Conservation (phyloP, 2,797 vertebrate genomes). For the Todus mexicanus region DNA sequence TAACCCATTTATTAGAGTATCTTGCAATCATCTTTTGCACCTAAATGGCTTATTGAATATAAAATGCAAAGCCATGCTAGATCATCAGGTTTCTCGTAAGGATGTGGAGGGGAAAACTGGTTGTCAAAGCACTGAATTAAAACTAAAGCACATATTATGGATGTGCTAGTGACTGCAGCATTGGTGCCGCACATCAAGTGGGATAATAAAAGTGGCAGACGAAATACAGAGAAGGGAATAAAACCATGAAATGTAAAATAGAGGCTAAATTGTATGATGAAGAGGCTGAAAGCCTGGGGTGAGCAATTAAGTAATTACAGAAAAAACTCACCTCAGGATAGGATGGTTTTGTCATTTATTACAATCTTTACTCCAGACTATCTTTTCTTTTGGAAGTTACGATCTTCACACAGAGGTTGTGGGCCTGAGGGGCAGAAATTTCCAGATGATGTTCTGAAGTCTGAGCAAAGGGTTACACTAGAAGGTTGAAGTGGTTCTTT, state of each 20-base stretch:
- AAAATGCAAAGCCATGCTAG: neutral
- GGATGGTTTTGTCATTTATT: neutral
- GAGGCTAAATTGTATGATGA: neutral
- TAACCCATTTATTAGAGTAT: neutral
- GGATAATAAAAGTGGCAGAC: neutral
- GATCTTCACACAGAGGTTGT: neutral
- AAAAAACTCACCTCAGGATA: neutral
- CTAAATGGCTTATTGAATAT: neutral
- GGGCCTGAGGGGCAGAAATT: neutral
- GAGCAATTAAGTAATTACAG: neutral
- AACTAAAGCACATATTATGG: fast-evolving
- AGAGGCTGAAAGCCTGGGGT: neutral
- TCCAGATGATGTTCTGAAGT: neutral
- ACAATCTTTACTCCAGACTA: neutral
- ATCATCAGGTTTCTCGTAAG: fast-evolving
- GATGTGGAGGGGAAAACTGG: neutral
- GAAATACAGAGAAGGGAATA: neutral
- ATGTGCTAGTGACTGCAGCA: neutral
- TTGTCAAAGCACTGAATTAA: neutral
- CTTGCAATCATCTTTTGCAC: neutral
- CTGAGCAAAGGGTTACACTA: neutral
- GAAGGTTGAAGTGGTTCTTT: neutral
- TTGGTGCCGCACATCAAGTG: neutral
- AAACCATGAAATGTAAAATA: neutral
- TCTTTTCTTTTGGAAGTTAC: neutral